Evolutionary conservation across 1,140 invertebrate genomes (phyloP).

Genomic region (Lepidotrigona ventralis): DNA sequence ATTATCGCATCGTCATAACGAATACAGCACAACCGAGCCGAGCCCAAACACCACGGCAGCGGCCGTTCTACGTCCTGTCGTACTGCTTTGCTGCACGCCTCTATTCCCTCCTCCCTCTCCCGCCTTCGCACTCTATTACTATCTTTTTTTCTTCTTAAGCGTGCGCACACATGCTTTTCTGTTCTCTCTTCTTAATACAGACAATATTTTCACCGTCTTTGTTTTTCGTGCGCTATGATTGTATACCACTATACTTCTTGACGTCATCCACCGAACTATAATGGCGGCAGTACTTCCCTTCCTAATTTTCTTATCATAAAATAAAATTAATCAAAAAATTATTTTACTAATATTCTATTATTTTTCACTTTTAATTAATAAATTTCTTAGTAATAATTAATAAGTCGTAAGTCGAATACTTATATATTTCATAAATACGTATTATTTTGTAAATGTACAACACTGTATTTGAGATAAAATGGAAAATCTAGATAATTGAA

Average conservation of each 20-base stretch:
- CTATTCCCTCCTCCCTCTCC: constrained; percentile 33
- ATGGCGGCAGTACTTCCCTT: constrained; percentile 45
- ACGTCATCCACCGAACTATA: constrained; percentile 53
- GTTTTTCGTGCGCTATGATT: constrained; percentile 37
- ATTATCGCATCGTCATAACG: constrained; percentile 66
- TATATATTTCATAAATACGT: not conserved
- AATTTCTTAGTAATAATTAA: not conserved
- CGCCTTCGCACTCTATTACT: constrained; percentile 27
- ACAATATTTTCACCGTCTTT: constrained; percentile 48
- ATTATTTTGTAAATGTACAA: not conserved
- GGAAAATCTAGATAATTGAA: not conserved
- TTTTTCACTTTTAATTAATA: not conserved
- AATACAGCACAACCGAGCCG: constrained; percentile 55
- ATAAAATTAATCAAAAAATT: constrained; percentile 1
- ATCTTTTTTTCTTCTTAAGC: constrained; percentile 37
- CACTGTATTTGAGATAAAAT: not conserved
- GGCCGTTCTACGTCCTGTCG: constrained; percentile 54
- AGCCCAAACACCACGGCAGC: constrained; percentile 59
- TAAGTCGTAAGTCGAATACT: not conserved
- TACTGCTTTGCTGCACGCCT: constrained; percentile 49
- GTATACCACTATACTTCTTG: constrained; percentile 43
- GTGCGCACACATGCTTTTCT: constrained; percentile 40
- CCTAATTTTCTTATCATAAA: constrained; percentile 11
- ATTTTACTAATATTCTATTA: not conserved
- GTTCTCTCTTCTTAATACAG: constrained; percentile 30